Evolutionary conservation across 2,888 invertebrate species (phyloP), one percentile per base, ranked within the genome.

Genomic region (Deilephila elpenor): DNA sequence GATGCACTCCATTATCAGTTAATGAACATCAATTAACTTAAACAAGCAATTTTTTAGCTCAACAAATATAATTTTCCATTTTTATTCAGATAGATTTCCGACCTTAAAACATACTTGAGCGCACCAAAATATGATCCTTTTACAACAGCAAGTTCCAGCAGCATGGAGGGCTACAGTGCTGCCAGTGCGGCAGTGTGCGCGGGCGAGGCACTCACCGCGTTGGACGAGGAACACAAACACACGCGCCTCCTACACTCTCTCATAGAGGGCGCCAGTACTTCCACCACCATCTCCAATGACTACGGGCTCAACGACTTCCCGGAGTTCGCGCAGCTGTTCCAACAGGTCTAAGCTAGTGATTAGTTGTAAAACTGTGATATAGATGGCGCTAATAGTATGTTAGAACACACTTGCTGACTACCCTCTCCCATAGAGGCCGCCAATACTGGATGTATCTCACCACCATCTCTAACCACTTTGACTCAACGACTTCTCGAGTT

Each of bases 191-290:
- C 97, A 0, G 95, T 96, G n/a, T 96, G 97, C 0, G 89, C 97
- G 8, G 97, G 97, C 0, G 98, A 98, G 88, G 96, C 97, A 0
- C 93, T 98, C 19, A 98, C 98, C 84, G 96, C 96, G 32, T 96
- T 98, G 71, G 97, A 97, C 85, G 97, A 97, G 82, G 97, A 97
- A 75, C 96, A 97, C 84, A 97, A 97, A 80, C 97, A 97, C 82
- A 97, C 97, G 0, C 96, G 96, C 76, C 96, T 97, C 83, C 96
- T 98, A 70, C 95, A 96, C 17, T 91, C 95, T 59, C 95, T 97
- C 59, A 17, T 56, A 17, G 56, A 17, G 19, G 87, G 97, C 19
- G 90, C 93, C 14, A 95, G 95, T 79, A 94, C 95, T 1, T 94
- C 94, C 76, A 93, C 91, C 44, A 91, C 85, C 89, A 1, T 73